Percentiles rank a stretch among this genome's conserved stretches.
phyloP scores from a whole-genome alignment of 2,797 vertebrate genomes.

The Botia kubotai region DNA sequence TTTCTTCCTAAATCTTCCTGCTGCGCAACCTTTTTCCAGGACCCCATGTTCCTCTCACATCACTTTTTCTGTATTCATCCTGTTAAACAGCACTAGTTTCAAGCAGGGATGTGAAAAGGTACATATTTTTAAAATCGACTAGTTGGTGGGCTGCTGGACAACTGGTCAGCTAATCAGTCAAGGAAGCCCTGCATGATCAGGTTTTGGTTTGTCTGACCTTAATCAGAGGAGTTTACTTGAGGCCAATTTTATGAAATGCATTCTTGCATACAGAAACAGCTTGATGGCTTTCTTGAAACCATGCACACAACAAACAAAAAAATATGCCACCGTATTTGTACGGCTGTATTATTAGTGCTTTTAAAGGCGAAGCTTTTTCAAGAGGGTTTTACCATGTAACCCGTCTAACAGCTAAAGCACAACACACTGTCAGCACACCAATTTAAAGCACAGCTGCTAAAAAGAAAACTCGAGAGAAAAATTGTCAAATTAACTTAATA shows the following conservation, averaged over 20 bases:
- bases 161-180: not conserved
- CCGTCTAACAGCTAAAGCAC: not conserved
- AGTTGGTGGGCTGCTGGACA: not conserved
- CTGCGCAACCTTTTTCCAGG: not conserved
- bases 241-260: not conserved
- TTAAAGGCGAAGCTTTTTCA: no score
- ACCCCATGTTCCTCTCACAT: not conserved
- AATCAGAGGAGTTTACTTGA: not conserved
- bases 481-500: not conserved
- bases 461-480: no score
- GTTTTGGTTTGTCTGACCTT: not conserved
- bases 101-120: not conserved
- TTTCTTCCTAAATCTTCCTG: constrained; percentile 5
- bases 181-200: not conserved
- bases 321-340: no score
- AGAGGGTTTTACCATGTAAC: no score
- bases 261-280: no score
- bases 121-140: not conserved
- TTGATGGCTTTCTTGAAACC: not conserved
- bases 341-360: no score
- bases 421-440: no score
- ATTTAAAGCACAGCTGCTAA: no score
- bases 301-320: not conserved
- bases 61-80: not conserved
- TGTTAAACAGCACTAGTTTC: not conserved